Base-by-base conservation (phyloP, 2,888 invertebrate genomes). In the Chaitophorus viminalis region DNA sequence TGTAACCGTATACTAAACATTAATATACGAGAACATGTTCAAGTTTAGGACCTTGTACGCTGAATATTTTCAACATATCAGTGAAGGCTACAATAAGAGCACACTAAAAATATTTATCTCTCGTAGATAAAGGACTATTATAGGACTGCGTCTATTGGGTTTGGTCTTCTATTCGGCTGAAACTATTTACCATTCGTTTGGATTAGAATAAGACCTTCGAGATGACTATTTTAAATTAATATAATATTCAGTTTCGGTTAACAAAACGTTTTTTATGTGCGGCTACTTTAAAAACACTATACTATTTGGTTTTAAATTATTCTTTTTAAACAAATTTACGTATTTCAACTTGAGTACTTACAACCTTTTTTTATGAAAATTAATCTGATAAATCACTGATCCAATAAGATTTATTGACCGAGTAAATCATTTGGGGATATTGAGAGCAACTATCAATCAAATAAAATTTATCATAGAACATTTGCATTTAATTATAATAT, bases 171-270 rank as follows among this genome's bases (percentile, higher is more conserved):
- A 72, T 60, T 82, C 29, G 74, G n/a, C 11, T 60, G 72, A 9
- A n/a, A 52, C 25, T 52, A 33, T 74, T 74, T 17, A n/a, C 36
- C 8, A 29, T 54, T 60, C 33, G 33, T 21, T 78, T 60, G 52
- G 33, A 78, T 78, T 54, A 54, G 74, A 82, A 74, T 36, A 36
- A 31, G 33, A 78, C 78, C 54, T 82, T 54, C 74, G 36, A 74
- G 54, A 60, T 74, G 82, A 82, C 54, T 29, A 8, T 70, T 82
- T 52, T 70, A 17, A 29, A 70, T 31, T 3, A 70, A 70, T 31
- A 70, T 29, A 31, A 31, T 70, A 60, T 60, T 60, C 60, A 60
- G 25, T 60, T 60, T 60, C 0, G 60, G 60, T 25, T 60, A 25
- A 6, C 60, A 21, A 60, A n/a, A 60, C 60, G 25, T 25, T 60